phyloP scores from a whole-genome alignment of 2,113 vertebrate genomes.

The Carollia perspicillata region DNA sequence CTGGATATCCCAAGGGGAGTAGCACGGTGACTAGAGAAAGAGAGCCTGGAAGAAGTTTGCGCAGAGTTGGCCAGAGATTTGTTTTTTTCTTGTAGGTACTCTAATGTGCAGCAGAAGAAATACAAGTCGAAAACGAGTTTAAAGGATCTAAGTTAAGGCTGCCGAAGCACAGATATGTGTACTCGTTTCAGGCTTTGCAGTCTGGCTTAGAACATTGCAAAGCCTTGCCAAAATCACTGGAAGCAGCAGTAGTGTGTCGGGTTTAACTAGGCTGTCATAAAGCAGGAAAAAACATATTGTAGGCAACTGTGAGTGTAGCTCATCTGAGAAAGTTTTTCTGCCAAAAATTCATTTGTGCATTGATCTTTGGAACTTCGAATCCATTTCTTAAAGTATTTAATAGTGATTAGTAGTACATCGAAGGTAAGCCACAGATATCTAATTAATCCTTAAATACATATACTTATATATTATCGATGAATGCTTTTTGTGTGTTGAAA shows the following conservation, averaged over 20 bases:
- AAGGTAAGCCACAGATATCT: neutral
- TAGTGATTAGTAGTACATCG: neutral
- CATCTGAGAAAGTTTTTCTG: neutral
- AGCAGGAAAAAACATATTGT: conserved; percentile 22
- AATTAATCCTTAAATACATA: neutral
- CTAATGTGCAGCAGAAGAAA: neutral
- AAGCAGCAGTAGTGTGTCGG: neutral
- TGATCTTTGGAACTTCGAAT: conserved; percentile 5
- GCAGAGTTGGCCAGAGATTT: neutral
- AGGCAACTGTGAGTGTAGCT: neutral
- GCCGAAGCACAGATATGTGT: neutral
- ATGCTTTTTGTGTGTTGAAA: neutral
- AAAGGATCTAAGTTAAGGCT: conserved; percentile 23
- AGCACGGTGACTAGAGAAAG: neutral
- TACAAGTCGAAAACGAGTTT: neutral
- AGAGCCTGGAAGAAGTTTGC: neutral
- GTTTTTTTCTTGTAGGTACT: neutral
- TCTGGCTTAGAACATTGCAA: neutral
- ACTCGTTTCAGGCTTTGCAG: neutral
- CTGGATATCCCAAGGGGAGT: neutral
- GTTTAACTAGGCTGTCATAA: conserved; percentile 7
- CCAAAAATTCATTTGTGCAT: conserved; percentile 39
- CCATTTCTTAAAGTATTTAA: conserved; percentile 25
- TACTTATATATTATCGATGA: neutral
- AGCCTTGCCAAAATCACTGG: neutral